Conservation (phyloP, 2,797 vertebrate genomes). For the Furcifer pardalis region DNA sequence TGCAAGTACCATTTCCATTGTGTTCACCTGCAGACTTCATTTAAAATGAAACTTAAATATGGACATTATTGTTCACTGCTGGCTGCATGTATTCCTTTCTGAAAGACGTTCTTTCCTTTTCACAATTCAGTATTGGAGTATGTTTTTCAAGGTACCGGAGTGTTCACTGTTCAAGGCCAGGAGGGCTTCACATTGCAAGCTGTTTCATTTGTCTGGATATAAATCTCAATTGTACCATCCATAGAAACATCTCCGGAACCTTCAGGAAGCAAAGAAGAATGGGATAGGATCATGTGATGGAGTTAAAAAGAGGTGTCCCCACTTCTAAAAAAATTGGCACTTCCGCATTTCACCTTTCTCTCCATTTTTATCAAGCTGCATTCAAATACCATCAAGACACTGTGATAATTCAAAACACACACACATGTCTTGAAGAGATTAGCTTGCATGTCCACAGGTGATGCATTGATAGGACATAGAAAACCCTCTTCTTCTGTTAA, state of each 20-base stretch:
- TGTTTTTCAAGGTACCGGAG: background rate
- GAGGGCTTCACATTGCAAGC: background rate
- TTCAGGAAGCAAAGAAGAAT: background rate
- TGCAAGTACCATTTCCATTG: background rate
- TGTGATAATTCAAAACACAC: background rate
- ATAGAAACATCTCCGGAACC: background rate
- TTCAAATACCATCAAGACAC: background rate
- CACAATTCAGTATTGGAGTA: background rate
- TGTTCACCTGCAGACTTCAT: background rate
- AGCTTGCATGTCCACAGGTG: background rate
- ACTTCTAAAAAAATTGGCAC: background rate
- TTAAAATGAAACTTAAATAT: constrained; percentile 1
- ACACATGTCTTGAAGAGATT: background rate
- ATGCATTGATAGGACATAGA: background rate
- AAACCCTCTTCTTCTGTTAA: background rate
- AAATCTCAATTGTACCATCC: background rate
- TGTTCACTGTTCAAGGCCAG: background rate
- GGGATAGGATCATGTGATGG: background rate
- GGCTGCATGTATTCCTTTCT: background rate
- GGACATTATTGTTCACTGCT: background rate
- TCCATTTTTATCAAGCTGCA: background rate
- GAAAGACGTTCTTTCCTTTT: background rate
- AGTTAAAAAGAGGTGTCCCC: background rate
- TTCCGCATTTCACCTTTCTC: background rate
- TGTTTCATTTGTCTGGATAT: background rate